A percentile compares a stretch with the other conserved stretches of the same genome.
Evolutionary conservation across 2,113 vertebrate species (phyloP).

Genomic region (Taurulus bubalis): DNA sequence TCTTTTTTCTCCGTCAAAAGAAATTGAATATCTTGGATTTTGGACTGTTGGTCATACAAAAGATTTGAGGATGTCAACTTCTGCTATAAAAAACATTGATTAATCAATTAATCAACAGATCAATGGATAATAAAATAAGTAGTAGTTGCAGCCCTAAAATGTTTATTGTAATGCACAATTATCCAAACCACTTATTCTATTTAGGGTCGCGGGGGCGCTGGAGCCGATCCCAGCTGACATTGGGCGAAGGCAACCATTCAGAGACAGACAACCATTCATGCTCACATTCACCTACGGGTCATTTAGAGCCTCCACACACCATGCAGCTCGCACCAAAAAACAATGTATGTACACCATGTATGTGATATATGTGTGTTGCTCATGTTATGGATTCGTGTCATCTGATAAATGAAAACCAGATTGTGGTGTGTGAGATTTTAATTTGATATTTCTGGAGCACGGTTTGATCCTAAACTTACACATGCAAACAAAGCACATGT

Average conservation of each 20-base stretch:
- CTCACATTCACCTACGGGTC: too few species aligned
- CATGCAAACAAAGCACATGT: neutral
- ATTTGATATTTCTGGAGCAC: neutral
- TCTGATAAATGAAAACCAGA: neutral
- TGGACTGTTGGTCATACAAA: neutral
- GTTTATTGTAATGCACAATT: neutral
- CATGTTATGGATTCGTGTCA: neutral
- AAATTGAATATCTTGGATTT: neutral
- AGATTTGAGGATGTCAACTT: neutral
- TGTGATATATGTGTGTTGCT: too few species aligned
- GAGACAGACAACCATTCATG: too few species aligned
- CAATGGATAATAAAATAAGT: neutral
- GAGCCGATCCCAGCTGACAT: too few species aligned
- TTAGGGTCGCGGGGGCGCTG: too few species aligned
- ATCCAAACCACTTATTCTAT: too few species aligned
- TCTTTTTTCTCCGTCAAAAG: neutral
- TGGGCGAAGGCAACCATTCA: too few species aligned
- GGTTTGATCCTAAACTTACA: too few species aligned
- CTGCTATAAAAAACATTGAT: neutral
- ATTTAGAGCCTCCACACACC: too few species aligned
- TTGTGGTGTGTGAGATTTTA: neutral
- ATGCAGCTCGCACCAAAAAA: too few species aligned
- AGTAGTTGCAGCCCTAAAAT: neutral
- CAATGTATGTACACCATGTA: too few species aligned
- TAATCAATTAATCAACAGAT: neutral